A percentile compares a stretch with the other conserved stretches of the same genome.
Conservation (phyloP, 2,888 invertebrate species). For the Acanthosepion lycidas region DNA sequence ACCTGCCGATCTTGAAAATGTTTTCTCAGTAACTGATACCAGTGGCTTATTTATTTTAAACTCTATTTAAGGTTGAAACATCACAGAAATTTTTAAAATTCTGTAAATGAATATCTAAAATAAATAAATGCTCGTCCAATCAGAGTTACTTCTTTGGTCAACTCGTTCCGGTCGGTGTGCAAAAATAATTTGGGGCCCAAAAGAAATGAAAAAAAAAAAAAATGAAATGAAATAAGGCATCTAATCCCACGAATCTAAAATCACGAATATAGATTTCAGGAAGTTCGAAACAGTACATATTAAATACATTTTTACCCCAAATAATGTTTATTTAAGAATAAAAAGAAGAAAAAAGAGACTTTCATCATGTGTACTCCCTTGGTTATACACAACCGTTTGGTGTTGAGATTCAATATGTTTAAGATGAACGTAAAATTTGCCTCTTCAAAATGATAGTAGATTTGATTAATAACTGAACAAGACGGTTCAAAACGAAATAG, state of each 20-base stretch:
- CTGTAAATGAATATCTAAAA: constrained; percentile 17
- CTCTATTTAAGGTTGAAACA: not conserved
- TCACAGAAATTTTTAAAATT: not conserved
- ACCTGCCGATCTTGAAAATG: not conserved
- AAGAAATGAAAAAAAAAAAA: not conserved
- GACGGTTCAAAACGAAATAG: no score
- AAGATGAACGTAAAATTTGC: no score
- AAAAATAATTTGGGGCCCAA: not conserved
- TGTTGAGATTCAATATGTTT: no score
- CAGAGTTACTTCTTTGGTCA: not conserved
- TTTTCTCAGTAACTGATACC: not conserved
- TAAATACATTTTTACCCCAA: not conserved
- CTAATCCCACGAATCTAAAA: constrained; percentile 11
- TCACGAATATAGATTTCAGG: not conserved
- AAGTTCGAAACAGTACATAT: not conserved
- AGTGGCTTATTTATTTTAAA: not conserved
- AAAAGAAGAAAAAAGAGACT: not conserved
- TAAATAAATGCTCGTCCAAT: not conserved
- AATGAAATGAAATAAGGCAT: not conserved
- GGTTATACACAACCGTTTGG: no score
- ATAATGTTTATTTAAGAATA: not conserved
- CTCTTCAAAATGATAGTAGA: no score
- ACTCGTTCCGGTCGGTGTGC: not conserved
- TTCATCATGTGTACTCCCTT: not conserved
- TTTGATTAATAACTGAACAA: no score